Percentiles rank a stretch among this genome's conserved stretches.
phyloP scores from a whole-genome alignment of 1,140 invertebrate genomes.

The Calycopis cecrops region DNA sequence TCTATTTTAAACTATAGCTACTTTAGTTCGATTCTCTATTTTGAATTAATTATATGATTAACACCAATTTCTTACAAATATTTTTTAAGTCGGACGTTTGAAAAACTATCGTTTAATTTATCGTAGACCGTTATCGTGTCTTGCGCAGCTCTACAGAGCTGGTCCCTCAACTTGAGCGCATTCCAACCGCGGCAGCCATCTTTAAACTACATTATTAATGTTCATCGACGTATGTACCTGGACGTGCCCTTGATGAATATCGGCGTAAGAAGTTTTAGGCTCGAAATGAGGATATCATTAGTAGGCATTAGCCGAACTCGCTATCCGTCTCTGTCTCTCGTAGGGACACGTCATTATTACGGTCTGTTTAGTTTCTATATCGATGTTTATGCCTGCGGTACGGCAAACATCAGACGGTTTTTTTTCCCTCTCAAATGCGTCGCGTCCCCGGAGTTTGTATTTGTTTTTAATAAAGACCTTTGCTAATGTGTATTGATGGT shows the following conservation, averaged over 20 bases:
- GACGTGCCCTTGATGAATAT: conserved; percentile 9
- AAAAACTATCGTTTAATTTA: conserved; percentile 7
- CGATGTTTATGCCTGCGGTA: conserved; percentile 29
- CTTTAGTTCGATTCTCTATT: too few species aligned
- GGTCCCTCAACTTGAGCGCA: conserved; percentile 44
- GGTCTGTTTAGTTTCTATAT: too few species aligned
- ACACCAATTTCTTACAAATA: too few species aligned
- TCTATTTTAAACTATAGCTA: too few species aligned
- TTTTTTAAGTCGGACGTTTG: too few species aligned
- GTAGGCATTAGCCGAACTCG: not conserved
- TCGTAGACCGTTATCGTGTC: conserved; percentile 25
- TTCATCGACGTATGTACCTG: conserved; percentile 10
- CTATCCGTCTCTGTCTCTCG: not conserved
- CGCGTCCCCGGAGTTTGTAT: conserved; percentile 43
- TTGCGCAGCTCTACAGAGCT: conserved; percentile 45
- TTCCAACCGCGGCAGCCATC: conserved; percentile 56
- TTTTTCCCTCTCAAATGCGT: conserved; percentile 42
- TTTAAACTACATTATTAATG: conserved; percentile 70
- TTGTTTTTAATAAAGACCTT: conserved; percentile 59
- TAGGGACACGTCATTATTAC: not conserved
- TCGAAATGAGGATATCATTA: conserved; percentile 4
- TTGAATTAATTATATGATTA: too few species aligned
- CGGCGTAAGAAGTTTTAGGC: not conserved
- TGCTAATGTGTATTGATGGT: conserved; percentile 14
- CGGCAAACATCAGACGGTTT: conserved; percentile 46